Percentiles rank a stretch among this genome's conserved stretches.
phyloP scores from a whole-genome alignment of 2,113 vertebrate genomes.

The Ornithorhynchus anatinus region DNA sequence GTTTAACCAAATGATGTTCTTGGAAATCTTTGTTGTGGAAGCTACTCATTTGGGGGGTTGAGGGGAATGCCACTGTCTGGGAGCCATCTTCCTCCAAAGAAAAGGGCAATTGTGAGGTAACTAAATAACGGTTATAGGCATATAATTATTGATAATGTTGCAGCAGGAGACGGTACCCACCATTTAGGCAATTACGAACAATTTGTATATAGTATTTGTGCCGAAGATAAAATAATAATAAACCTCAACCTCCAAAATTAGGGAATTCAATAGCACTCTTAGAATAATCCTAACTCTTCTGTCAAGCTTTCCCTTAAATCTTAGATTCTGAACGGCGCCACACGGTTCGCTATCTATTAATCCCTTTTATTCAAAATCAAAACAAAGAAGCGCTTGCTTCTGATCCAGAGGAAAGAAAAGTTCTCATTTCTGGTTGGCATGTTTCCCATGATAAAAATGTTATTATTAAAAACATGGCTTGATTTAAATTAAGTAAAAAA shows the following conservation, averaged over 20 bases:
- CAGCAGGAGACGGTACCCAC: background rate
- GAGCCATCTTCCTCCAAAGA: background rate
- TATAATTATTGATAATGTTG: background rate
- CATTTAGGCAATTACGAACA: background rate
- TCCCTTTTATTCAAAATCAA: background rate
- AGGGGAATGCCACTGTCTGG: background rate
- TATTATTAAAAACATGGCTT: background rate
- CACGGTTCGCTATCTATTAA: background rate
- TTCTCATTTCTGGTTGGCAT: background rate
- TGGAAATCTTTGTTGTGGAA: constrained; percentile 29
- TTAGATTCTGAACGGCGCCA: background rate
- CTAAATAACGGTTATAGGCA: background rate
- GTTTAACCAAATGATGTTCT: constrained; percentile 25
- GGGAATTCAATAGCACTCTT: background rate
- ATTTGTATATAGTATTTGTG: background rate
- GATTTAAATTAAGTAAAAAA: background rate
- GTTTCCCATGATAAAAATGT: background rate
- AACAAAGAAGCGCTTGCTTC: background rate
- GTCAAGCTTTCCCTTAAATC: background rate
- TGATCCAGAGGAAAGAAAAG: background rate
- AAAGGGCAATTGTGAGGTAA: background rate
- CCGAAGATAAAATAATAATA: background rate
- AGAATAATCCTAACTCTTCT: background rate
- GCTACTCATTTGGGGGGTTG: background rate
- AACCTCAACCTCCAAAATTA: background rate